phyloP scores from a whole-genome alignment of 2,113 vertebrate genomes.

The Cricetomys ansorgei region DNA sequence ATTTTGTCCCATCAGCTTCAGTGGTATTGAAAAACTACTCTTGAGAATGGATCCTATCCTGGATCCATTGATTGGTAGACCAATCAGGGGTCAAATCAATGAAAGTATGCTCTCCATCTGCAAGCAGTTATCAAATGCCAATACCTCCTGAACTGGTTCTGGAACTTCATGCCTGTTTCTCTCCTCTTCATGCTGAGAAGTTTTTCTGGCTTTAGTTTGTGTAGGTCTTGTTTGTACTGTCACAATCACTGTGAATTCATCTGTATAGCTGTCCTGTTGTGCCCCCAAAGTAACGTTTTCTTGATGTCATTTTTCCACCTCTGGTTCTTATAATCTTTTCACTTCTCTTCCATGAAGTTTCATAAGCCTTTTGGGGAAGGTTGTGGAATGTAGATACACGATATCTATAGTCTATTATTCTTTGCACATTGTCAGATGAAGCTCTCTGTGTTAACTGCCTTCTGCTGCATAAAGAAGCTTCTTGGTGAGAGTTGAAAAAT shows the following conservation, averaged over 20 bases:
- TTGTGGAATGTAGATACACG: not conserved
- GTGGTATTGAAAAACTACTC: not conserved
- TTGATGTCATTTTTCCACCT: too few species aligned
- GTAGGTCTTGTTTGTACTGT: not conserved
- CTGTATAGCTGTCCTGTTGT: not conserved
- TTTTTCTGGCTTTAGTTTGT: not conserved
- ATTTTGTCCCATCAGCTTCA: not conserved
- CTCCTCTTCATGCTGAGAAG: not conserved
- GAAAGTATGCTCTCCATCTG: not conserved
- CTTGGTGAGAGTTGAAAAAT: not conserved
- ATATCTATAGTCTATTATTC: not conserved
- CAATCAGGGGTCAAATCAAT: not conserved
- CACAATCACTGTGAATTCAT: not conserved
- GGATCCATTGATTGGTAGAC: fast-evolving
- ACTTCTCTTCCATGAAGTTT: not conserved
- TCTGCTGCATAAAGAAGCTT: not conserved
- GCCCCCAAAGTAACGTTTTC: not conserved
- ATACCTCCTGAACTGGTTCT: not conserved
- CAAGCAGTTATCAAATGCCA: not conserved
- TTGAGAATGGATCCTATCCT: not conserved
- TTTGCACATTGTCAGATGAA: not conserved
- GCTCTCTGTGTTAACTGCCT: not conserved
- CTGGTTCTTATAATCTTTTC: not conserved
- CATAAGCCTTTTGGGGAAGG: not conserved
- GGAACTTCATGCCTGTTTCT: not conserved